Percentiles rank a stretch among this genome's conserved stretches.
Evolutionary conservation across 2,113 vertebrate genomes (phyloP).

Genomic region (Labeo rohita): DNA sequence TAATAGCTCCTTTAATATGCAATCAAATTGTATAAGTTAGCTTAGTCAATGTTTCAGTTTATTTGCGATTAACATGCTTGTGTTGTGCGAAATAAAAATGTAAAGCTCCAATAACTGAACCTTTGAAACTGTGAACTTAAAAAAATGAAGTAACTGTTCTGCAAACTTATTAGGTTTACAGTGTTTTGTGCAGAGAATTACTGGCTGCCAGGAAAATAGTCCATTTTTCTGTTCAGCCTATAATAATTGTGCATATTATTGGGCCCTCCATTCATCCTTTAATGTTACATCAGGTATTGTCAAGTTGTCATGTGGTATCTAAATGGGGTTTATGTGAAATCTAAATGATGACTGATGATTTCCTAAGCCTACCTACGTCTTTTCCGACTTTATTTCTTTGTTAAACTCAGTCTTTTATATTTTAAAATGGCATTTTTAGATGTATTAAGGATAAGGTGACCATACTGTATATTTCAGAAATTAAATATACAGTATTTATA

Average conservation of each 20-base stretch:
- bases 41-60: not conserved
- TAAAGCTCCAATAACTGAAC: too few relatives aligned
- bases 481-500: not conserved
- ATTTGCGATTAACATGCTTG: not conserved
- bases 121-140: too few relatives aligned
- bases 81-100: not conserved
- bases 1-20: too few relatives aligned
- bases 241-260: not conserved
- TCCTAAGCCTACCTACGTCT: not conserved
- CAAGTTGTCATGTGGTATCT: not conserved
- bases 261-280: not conserved
- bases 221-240: not conserved
- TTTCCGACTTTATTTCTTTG: not conserved
- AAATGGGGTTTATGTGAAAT: not conserved
- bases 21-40: not conserved
- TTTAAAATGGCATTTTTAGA: not conserved
- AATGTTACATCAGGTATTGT: not conserved
- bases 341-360: not conserved
- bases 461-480: not conserved
- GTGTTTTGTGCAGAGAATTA: not conserved
- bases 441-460: not conserved
- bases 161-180: not conserved
- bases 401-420: not conserved
- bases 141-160: not conserved
- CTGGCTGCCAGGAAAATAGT: constrained; percentile 6